Base-by-base conservation (phyloP, 2,797 vertebrate species). In the Ptychadena robeensis region DNA sequence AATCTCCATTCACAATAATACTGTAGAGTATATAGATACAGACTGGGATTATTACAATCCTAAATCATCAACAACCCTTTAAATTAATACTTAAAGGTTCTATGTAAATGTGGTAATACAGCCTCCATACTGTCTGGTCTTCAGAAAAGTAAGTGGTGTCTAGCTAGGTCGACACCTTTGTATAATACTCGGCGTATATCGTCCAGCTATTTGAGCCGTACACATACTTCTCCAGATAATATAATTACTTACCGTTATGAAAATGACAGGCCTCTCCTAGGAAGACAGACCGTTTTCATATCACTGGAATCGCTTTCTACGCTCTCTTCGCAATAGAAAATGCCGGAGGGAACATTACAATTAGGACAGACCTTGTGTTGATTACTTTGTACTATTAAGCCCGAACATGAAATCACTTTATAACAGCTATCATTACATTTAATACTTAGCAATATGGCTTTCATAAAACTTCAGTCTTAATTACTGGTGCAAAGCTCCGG, bases 341-440 rank as follows among this genome's bases (percentile, higher is more conserved):
- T 68, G 73, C 81, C 81, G 44, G 53, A 77, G 81, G 81, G 73
- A 82, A 71, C 69, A 82, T 77, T 74, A 35, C 81, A 77, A 77
- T 77, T 82, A 71, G 65, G 37, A 65, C 12, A 22, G 53, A 70
- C 38, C 37, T 12, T 82, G 73, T 76, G 73, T 82, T 82, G 71
- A 75, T 82, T 77, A 82, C 81, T 77, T 82, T 77, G 81, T 74
- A 82, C 81, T 71, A 70, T 77, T 77, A 64, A 64, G 81, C 74
- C 70, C 27, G 81, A 34, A 71, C 81, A 77, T 77, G 73, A 66
- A 70, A 82, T 71, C 67, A 76, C 64, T 82, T 76, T 82, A 82
- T 82, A 75, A 76, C 65, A 30, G 73, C 73, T 31, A 77, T 82
- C 73, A 82, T 82, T 82, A 77, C 35, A 32, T 63, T 70, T 82